Percentiles rank a stretch among this genome's conserved stretches.
Conservation (phyloP, 2,888 invertebrate genomes). For the Ditylenchus weischeri region DNA sequence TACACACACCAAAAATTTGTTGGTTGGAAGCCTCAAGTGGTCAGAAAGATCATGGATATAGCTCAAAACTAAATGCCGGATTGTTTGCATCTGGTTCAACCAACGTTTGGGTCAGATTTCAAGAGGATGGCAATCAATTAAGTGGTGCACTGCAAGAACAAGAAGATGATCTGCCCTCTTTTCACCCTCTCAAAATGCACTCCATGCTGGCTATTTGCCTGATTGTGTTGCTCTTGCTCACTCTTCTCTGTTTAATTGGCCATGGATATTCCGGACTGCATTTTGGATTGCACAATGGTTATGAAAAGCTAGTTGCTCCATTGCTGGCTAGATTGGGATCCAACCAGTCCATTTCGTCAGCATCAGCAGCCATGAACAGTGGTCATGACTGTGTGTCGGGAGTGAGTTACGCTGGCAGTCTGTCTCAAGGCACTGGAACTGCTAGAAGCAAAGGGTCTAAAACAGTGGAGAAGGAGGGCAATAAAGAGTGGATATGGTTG, state of each 20-base stretch:
- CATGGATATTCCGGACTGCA: constrained; percentile 22
- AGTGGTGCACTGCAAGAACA: no score
- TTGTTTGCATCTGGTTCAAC: no score
- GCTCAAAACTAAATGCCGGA: constrained; percentile 11
- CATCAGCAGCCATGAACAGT: background rate
- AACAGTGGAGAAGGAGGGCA: constrained; percentile 32
- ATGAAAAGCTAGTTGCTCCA: constrained; percentile 53
- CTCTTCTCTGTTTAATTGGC: constrained; percentile 27
- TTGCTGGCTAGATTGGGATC: constrained; percentile 22
- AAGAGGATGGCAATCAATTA: no score
- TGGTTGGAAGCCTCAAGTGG: constrained; percentile 35
- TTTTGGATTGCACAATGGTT: constrained; percentile 38
- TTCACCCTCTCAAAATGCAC: no score
- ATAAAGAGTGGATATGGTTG: constrained; percentile 54
- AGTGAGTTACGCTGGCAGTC: background rate
- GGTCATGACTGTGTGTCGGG: constrained; percentile 9
- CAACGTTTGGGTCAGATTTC: no score
- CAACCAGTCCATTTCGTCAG: constrained; percentile 12
- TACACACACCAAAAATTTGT: constrained; percentile 39
- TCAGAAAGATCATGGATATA: constrained; percentile 6
- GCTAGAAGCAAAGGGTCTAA: background rate
- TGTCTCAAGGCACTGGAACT: background rate
- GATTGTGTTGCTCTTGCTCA: constrained; percentile 28
- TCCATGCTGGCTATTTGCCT: constrained; percentile 7
- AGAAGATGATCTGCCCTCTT: no score